A percentile compares a stretch with the other conserved stretches of the same genome.
Evolutionary conservation across 2,797 vertebrate species (phyloP).

Genomic region (Siniperca undulata): DNA sequence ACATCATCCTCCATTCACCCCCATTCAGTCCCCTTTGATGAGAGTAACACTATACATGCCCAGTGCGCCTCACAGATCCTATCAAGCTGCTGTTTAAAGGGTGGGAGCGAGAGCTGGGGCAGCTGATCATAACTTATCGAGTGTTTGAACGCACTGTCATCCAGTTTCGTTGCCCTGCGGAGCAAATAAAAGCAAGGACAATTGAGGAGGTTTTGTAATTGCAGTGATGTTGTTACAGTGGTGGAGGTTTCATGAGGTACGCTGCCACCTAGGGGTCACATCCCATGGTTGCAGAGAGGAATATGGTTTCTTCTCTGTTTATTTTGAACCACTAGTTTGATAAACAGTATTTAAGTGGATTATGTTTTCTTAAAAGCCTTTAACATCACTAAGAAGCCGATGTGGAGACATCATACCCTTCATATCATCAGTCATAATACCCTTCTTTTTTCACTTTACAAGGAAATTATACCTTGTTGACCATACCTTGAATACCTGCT

Average conservation of each 20-base stretch:
- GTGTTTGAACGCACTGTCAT: conserved; percentile 49
- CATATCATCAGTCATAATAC: too few relatives aligned
- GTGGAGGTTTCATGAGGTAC: conserved; percentile 66
- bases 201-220: conserved; percentile 65
- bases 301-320: conserved; percentile 39
- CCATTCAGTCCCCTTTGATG: conserved; percentile 80
- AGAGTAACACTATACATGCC: conserved; percentile 82
- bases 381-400: neutral
- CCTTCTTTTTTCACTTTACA: conserved; percentile 5
- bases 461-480: conserved; percentile 24
- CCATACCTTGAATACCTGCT: conserved; percentile 46
- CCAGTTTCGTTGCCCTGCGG: conserved; percentile 43
- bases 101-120: conserved; percentile 45
- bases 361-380: conserved; percentile 26
- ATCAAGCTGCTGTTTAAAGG: conserved; percentile 77
- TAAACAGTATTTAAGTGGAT: conserved; percentile 29
- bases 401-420: neutral
- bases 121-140: conserved; percentile 77
- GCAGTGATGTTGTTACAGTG: conserved; percentile 57
- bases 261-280: conserved; percentile 82
- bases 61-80: conserved; percentile 76
- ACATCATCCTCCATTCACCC: conserved; percentile 83
- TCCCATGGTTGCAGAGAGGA: conserved; percentile 69
- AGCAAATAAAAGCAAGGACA: conserved; percentile 65
- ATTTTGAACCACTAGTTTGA: conserved; percentile 28